Evolutionary conservation across 37 sponge, comb jelly and placozoan species (phyloP).

Genomic region (Geodia barretti): DNA sequence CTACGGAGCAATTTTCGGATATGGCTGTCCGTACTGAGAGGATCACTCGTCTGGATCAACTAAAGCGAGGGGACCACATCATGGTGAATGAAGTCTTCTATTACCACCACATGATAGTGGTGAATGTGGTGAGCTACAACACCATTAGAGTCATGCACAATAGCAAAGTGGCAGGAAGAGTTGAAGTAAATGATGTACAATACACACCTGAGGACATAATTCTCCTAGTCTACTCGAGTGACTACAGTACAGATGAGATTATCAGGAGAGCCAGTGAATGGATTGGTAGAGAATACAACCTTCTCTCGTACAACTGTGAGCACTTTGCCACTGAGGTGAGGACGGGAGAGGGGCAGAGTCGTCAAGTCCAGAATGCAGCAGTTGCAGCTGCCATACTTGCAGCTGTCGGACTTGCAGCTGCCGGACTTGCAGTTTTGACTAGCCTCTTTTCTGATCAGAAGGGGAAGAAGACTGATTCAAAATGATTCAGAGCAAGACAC

Average conservation of each 20-base stretch:
- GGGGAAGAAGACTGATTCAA: too few relatives aligned
- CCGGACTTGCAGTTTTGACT: too few relatives aligned
- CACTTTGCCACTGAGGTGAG: neutral
- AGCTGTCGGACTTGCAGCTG: too few relatives aligned
- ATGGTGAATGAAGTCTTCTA: neutral
- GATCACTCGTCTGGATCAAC: neutral
- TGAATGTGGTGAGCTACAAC: neutral
- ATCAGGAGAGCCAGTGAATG: neutral
- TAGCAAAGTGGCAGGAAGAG: neutral
- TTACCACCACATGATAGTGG: neutral
- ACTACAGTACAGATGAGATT: neutral
- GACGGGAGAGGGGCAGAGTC: neutral
- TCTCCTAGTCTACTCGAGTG: neutral
- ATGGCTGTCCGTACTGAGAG: too few relatives aligned
- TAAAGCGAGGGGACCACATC: neutral
- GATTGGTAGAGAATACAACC: neutral
- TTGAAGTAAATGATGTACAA: neutral
- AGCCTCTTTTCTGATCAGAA: too few relatives aligned
- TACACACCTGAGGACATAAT: neutral
- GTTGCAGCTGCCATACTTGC: neutral
- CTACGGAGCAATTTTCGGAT: too few relatives aligned
- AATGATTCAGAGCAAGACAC: too few relatives aligned
- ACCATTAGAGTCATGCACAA: neutral
- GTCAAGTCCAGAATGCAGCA: neutral
- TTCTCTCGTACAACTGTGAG: neutral